Base-by-base conservation (phyloP, 2,113 vertebrate species). In the Copsychus sechellarum region DNA sequence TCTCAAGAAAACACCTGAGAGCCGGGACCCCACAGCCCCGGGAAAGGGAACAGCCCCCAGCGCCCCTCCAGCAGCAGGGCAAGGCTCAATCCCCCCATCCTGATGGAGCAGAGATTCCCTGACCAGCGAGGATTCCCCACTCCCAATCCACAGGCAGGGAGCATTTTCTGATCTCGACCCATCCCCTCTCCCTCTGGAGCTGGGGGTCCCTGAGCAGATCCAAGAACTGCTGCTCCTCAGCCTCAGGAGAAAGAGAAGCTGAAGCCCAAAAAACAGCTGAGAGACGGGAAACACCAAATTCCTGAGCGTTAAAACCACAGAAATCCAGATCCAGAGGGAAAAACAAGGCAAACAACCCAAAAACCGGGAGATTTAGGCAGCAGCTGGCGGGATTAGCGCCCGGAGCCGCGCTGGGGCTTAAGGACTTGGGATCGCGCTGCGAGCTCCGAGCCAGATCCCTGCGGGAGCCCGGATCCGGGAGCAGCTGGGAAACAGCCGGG, bases 361-460 rank as follows among this genome's bases (percentile, higher is more conserved):
- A 72, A 65, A 1, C 0, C 4, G 2, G 47, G 93, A 58, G 92
- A 48, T 88, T 88, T 79, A 91, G 86, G 34, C 83, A 90, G 71
- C 93, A 95, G 92, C 93, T 94, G 93, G 71, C 10, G 4, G 92
- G 92, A 96, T 96, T 92, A 96, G 56, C 1, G 78, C 40, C 40
- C 24, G 6, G 85, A 76, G 91, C 23, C 38, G 82, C 43, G 21
- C 61, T 26, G 71, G 71, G 85, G 76, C 65, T 93, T 70, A 70
- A 90, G 64, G 85, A 67, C 58, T 83, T 14, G 81, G 86, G 92
- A 78, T 78, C 19, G 42, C 6, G 74, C 86, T 56, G 40, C 5
- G 12, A 26, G 48, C 77, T 15, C 38, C 0, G 6, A 77, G 62
- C 62, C 80, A 74, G 58, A 81, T 81, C 91, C 93, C 88, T 11